Evolutionary conservation across 2,113 vertebrate genomes (phyloP), one percentile per base, ranked within the genome.

Genomic region (Chunga burmeisteri): DNA sequence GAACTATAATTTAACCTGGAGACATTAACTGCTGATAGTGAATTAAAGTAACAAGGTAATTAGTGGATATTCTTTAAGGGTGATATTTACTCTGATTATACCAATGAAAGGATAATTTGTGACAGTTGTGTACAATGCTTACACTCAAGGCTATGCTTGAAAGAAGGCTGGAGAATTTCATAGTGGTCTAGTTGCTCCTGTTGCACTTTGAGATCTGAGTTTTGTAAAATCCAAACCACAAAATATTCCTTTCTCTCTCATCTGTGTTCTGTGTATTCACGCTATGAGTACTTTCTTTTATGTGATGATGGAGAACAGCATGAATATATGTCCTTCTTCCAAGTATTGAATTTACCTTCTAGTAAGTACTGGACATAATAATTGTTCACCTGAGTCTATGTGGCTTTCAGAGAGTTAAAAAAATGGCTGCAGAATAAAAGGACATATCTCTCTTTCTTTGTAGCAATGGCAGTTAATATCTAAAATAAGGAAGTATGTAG

Each of bases 1-100:
- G 67, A 88, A 71, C n/a, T 90, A 40, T 79, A 91, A 94, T 96
- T 93, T 94, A 87, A 85, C 40, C 62, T 91, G 62, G 63, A 46
- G n/a, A 68, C 21, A 46, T 82, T 66, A 68, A 74, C 23, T 70
- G 29, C 70, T 88, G 63, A 62, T 58, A 29, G 15, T 88, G 61
- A 90, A 63, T 90, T 85, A 81, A 77, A 49, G 10, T 71, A 87
- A 63, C 50, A 79, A 89, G 47, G 29, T 79, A 81, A 84, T 90
- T 75, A 87, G 32, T 38, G 73, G 56, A 46, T 94, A 38, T 47
- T 85, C 22, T 67, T 89, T 62, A 46, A 71, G 12, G 38, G 29
- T 79, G 62, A 17, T 85, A 36, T 67, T 85, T 78, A 27, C 61
- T 66, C 46, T 50, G 83, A 73, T 89, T 52, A 29, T 71, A 59